phyloP scores from a whole-genome alignment of 2,113 vertebrate genomes.

The Turnix velox region DNA sequence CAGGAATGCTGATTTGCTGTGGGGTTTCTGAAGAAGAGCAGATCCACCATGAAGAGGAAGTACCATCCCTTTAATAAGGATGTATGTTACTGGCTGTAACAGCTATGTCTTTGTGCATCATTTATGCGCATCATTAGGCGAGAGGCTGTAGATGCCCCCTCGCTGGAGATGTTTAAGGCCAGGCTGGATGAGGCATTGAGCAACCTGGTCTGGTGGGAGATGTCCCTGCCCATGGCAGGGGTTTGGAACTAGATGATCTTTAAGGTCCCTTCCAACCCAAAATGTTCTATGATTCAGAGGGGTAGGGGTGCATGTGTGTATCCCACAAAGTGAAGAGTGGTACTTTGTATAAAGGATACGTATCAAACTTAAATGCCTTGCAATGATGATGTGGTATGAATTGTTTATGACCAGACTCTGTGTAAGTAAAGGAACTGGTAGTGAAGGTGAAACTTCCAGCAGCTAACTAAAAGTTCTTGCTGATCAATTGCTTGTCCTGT shows the following conservation, averaged over 20 bases:
- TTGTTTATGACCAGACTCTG: neutral
- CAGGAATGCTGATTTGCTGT: neutral
- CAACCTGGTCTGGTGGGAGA: no score
- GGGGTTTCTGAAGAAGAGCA: neutral
- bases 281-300: no score
- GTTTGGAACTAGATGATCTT: no score
- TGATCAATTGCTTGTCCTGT: neutral
- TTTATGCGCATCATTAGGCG: no score
- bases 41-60: neutral
- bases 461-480: neutral
- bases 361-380: accelerated
- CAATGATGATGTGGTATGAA: neutral
- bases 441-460: neutral
- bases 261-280: no score
- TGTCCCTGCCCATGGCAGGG: no score
- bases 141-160: no score
- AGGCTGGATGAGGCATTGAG: no score
- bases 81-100: neutral
- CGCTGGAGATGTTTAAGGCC: no score
- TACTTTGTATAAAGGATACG: neutral
- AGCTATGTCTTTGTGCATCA: neutral
- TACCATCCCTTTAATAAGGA: neutral
- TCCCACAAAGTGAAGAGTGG: neutral
- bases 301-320: neutral
- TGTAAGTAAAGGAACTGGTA: neutral